Conservation (phyloP, 2,113 vertebrate genomes). For the Hepsetus odoe region DNA sequence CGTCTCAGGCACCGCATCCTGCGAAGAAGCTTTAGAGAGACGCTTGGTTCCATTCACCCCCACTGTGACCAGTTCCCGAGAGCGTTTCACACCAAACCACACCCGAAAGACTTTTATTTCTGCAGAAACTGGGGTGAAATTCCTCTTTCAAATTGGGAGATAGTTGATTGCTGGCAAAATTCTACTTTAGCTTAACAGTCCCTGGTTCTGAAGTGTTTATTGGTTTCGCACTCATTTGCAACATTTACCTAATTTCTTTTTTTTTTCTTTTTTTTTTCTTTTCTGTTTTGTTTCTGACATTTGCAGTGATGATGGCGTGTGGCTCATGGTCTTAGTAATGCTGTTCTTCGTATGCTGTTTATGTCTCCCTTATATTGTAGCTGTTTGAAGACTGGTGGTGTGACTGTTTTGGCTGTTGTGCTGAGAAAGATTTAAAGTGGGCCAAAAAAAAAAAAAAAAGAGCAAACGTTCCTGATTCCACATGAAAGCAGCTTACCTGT, state of each 20-base stretch:
- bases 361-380: constrained; percentile 76
- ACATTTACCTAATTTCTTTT: too few relatives aligned
- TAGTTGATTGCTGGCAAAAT: too few relatives aligned
- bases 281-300: constrained; percentile 75
- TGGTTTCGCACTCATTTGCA: too few relatives aligned
- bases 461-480: constrained; percentile 65
- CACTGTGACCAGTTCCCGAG: too few relatives aligned
- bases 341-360: constrained; percentile 77
- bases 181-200: too few relatives aligned
- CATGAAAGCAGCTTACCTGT: constrained; percentile 66
- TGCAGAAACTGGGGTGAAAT: too few relatives aligned
- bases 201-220: background rate
- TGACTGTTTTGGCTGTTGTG: constrained; percentile 71
- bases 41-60: background rate
- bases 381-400: constrained; percentile 69
- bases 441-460: constrained; percentile 37
- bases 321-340: constrained; percentile 77
- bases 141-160: too few relatives aligned
- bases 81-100: too few relatives aligned
- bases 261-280: too few relatives aligned
- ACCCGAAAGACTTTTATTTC: too few relatives aligned
- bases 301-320: constrained; percentile 69
- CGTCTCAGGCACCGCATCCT: too few relatives aligned
- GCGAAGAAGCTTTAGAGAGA: too few relatives aligned
- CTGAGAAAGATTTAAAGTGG: constrained; percentile 56